phyloP scores from a whole-genome alignment of 2,113 vertebrate genomes.

The Pterocles burchelli region DNA sequence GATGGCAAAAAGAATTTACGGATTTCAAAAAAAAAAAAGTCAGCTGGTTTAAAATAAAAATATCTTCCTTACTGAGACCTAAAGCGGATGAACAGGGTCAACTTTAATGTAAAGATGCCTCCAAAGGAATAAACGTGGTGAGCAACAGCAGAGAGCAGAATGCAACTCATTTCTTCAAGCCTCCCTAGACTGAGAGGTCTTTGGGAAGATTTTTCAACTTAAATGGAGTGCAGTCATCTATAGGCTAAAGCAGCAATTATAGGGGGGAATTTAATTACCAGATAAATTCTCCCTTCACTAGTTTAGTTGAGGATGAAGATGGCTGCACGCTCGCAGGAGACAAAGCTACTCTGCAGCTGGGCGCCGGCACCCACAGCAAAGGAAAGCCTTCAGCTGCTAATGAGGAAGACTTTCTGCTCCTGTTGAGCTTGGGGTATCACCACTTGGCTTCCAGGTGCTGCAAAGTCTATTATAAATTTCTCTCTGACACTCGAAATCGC shows the following conservation, averaged over 20 bases:
- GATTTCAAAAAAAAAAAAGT: neutral
- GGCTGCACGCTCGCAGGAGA: neutral
- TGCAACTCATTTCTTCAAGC: neutral
- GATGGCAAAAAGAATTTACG: neutral
- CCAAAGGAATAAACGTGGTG: neutral
- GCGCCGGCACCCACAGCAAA: rapidly evolving
- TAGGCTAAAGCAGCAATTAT: constrained; percentile 70
- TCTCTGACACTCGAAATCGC: neutral
- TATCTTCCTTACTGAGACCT: neutral
- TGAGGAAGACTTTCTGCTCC: neutral
- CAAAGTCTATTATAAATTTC: neutral
- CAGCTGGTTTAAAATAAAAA: neutral
- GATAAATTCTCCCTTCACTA: constrained; percentile 52
- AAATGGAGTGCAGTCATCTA: constrained; percentile 73
- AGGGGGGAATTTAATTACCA: constrained; percentile 67
- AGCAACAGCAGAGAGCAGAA: neutral
- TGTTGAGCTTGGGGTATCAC: neutral
- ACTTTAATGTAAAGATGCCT: neutral
- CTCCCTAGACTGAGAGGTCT: constrained; percentile 39
- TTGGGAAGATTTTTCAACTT: constrained; percentile 70
- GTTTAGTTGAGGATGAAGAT: constrained; percentile 54
- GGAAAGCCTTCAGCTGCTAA: neutral
- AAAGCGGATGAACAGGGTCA: neutral
- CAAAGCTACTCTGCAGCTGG: neutral
- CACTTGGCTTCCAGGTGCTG: neutral